Evolutionary conservation across 2,113 vertebrate species (phyloP).

Genomic region (Mesitornis unicolor): DNA sequence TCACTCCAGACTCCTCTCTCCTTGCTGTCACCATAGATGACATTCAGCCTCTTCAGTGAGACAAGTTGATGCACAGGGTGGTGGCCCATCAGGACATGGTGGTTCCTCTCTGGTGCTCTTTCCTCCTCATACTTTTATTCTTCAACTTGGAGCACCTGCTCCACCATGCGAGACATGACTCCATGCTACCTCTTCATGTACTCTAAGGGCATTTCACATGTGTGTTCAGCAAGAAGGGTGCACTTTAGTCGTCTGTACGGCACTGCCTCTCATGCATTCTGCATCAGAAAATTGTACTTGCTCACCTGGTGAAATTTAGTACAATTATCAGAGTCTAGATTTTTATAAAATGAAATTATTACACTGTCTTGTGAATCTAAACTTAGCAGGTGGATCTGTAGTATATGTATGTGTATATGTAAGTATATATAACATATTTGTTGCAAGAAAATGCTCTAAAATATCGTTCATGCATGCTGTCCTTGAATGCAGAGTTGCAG

Average conservation of each 20-base stretch:
- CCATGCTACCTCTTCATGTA: not conserved
- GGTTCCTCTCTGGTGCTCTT: not conserved
- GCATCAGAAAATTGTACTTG: not conserved
- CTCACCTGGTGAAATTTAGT: not conserved
- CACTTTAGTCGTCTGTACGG: not conserved
- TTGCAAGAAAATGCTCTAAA: not conserved
- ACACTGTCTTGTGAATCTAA: not conserved
- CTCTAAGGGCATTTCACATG: not conserved
- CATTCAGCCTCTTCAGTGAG: not conserved
- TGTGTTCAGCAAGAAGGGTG: not conserved
- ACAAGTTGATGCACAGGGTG: accelerated
- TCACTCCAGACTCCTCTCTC: not conserved
- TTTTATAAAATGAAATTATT: not conserved
- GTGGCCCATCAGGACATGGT: not conserved
- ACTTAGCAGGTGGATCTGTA: not conserved
- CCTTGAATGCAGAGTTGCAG: not conserved
- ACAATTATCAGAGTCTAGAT: not conserved
- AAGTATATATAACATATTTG: not conserved
- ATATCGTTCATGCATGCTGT: not conserved
- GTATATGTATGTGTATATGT: no score
- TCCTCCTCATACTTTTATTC: not conserved
- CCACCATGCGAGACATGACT: not conserved
- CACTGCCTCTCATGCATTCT: not conserved
- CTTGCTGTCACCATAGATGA: not conserved
- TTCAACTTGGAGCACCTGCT: not conserved